A percentile compares a stretch with the other conserved stretches of the same genome.
These are phyloP conservation scores for Microcebus jonahi DNA, from an alignment of 2,113 vertebrate species.

Conservation along the genomic window DNA sequence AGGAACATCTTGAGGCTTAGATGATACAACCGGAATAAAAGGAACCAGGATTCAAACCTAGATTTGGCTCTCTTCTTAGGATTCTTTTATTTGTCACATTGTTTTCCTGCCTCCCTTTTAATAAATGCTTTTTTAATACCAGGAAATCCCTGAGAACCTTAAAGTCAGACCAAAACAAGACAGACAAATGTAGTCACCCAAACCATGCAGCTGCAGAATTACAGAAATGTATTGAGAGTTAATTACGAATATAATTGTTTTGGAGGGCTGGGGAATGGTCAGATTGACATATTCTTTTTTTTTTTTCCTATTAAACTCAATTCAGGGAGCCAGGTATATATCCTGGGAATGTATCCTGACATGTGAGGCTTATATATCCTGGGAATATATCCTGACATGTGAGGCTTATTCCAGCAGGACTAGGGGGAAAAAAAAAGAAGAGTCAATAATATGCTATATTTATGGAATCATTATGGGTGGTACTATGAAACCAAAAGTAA, in stretches of 20 bases:
- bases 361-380: background rate
- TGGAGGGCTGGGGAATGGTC: background rate
- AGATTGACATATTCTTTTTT: background rate
- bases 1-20: background rate
- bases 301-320: background rate
- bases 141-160: conserved; percentile 33
- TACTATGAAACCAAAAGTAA: background rate
- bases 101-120: background rate
- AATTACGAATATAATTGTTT: conserved; percentile 42
- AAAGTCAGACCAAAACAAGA: background rate
- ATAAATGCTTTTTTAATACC: conserved; percentile 4
- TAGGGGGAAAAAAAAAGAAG: background rate
- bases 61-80: background rate
- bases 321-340: background rate
- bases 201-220: background rate
- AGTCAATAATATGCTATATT: conserved; percentile 31
- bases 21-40: background rate
- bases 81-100: background rate
- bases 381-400: background rate
- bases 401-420: background rate
- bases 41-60: background rate
- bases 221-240: background rate
- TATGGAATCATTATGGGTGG: background rate
- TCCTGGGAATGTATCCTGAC: background rate
- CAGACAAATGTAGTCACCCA: background rate